These are phyloP conservation scores for Eupithecia pulchellata DNA, from an alignment of 2,888 invertebrate genomes.

Conservation along the genomic window DNA sequence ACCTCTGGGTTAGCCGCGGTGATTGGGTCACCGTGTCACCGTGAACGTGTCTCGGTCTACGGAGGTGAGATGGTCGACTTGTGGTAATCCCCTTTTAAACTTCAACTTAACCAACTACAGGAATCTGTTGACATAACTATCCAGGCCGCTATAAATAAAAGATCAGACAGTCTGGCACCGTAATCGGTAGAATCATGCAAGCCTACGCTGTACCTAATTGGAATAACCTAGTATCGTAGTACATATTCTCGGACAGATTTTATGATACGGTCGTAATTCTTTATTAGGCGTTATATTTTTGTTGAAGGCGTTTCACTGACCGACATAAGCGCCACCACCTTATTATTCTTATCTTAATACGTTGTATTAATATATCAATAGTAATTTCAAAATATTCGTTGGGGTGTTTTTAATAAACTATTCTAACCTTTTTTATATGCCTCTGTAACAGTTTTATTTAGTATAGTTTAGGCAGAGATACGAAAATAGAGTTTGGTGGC, in stretches of 20 bases:
- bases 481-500: too few species aligned
- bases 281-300: background rate
- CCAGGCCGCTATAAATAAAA: conserved; percentile 18
- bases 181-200: conserved; percentile 15
- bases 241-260: background rate
- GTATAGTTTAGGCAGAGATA: too few species aligned
- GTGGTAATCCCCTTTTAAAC: background rate
- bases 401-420: too few species aligned
- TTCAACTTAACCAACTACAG: background rate
- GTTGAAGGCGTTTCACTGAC: too few species aligned
- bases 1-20: too few species aligned
- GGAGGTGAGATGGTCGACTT: background rate
- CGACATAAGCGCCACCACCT: too few species aligned
- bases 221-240: conserved; percentile 22
- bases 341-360: background rate
- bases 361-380: too few species aligned
- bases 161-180: conserved; percentile 25
- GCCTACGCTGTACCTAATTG: conserved; percentile 29
- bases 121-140: background rate
- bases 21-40: too few species aligned
- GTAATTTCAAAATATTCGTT: too few species aligned
- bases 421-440: too few species aligned
- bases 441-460: too few species aligned
- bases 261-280: background rate
- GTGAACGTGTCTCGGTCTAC: too few species aligned